A percentile compares a stretch with the other conserved stretches of the same genome.
These are phyloP conservation scores for Drosophila atripex DNA, from an alignment of 2,888 invertebrate genomes.

Conservation along the genomic window DNA sequence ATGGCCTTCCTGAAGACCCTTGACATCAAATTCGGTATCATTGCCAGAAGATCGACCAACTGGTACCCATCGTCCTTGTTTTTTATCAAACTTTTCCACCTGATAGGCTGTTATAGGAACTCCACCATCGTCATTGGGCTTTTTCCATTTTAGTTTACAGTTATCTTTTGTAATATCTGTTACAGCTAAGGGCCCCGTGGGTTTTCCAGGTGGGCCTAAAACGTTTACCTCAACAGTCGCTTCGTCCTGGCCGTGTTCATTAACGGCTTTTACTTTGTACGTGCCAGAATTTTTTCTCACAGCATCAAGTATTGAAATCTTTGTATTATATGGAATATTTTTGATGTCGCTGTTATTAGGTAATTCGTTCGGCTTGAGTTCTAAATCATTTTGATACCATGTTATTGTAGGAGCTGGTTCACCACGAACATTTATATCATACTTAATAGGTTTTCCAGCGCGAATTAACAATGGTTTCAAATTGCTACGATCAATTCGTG, in stretches of 20 bases:
- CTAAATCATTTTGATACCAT: slow-evolving; percentile 93
- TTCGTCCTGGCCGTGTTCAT: slow-evolving; percentile 95
- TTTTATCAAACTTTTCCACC: slow-evolving; percentile 96
- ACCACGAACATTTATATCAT: slow-evolving; percentile 96
- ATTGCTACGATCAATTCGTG: slow-evolving; percentile 97
- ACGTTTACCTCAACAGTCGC: slow-evolving; percentile 97
- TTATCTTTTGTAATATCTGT: slow-evolving; percentile 94
- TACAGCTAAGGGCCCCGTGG: slow-evolving; percentile 95
- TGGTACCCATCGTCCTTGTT: slow-evolving; percentile 96
- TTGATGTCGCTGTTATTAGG: slow-evolving; percentile 88
- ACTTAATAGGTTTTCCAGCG: slow-evolving; percentile 95
- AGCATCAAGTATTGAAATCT: slow-evolving; percentile 91
- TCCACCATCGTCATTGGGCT: slow-evolving; percentile 97
- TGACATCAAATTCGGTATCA: slow-evolving; percentile 94
- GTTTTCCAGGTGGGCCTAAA: slow-evolving; percentile 91
- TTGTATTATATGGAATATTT: slow-evolving; percentile 95
- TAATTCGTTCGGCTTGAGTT: slow-evolving; percentile 88
- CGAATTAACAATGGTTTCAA: slow-evolving; percentile 94
- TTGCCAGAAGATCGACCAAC: slow-evolving; percentile 92
- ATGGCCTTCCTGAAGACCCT: slow-evolving; percentile 94
- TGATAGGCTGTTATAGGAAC: slow-evolving; percentile 96
- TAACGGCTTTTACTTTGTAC: slow-evolving; percentile 95
- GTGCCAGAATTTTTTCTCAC: slow-evolving; percentile 93
- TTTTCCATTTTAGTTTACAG: slow-evolving; percentile 96
- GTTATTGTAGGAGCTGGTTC: slow-evolving; percentile 97